Conservation (phyloP, 2,888 invertebrate species). For the Drosophila anomalata region DNA sequence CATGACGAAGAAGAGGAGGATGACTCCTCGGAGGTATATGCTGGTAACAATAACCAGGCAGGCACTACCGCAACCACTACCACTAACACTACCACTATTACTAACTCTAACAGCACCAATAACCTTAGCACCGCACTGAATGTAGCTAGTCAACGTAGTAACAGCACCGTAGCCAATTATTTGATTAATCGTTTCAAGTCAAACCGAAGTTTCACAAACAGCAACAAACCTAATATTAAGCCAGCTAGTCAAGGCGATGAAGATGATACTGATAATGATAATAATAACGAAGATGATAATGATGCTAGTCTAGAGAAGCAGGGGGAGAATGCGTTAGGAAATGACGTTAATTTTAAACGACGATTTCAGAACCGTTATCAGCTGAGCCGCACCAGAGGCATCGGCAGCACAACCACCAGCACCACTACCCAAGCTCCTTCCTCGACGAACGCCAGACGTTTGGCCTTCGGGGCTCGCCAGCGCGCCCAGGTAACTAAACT, state of each 20-base stretch:
- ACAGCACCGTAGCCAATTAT: conserved; percentile 82
- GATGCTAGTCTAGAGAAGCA: conserved; percentile 49
- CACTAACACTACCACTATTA: conserved; percentile 27
- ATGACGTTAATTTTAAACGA: conserved; percentile 83
- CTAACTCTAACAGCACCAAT: conserved; percentile 40
- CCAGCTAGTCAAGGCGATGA: conserved; percentile 29
- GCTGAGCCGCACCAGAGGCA: conserved; percentile 78
- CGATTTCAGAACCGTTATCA: conserved; percentile 83
- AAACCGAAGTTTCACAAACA: conserved; percentile 45
- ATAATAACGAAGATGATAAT: conserved; percentile 17
- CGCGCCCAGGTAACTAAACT: conserved; percentile 72
- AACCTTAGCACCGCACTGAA: conserved; percentile 52
- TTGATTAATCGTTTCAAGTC: conserved; percentile 68
- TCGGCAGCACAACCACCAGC: conserved; percentile 41
- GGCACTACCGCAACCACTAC: conserved; percentile 11
- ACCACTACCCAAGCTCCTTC: conserved; percentile 56
- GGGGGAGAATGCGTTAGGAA: conserved; percentile 65
- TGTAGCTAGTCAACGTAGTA: conserved; percentile 67
- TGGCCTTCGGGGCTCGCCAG: conserved; percentile 45
- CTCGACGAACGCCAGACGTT: conserved; percentile 35
- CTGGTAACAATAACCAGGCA: conserved; percentile 26
- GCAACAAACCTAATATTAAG: conserved; percentile 40
- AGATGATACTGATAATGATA: conserved; percentile 42
- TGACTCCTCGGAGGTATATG: conserved; percentile 43
- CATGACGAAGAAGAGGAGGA: conserved; percentile 24